phyloP scores from a whole-genome alignment of 2,113 vertebrate genomes.

The Pyrgilauda ruficollis region DNA sequence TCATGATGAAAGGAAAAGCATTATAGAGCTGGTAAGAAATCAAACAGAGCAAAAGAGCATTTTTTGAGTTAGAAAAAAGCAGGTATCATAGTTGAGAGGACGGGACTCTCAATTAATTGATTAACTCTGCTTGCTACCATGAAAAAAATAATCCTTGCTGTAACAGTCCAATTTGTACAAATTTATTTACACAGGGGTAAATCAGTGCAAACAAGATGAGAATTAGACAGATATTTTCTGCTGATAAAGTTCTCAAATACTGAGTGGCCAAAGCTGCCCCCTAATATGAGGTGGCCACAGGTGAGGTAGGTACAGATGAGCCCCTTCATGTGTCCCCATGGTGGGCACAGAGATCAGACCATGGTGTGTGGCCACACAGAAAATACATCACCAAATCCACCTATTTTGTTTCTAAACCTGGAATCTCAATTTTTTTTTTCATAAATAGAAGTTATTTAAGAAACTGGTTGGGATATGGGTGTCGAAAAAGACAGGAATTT shows the following conservation, averaged over 20 bases:
- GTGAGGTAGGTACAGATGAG: neutral
- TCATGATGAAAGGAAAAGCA: conserved; percentile 75
- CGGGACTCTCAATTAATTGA: neutral
- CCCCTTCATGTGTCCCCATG: neutral
- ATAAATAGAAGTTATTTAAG: neutral
- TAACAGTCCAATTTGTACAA: neutral
- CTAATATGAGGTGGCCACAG: neutral
- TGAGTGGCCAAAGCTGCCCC: neutral
- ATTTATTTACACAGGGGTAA: neutral
- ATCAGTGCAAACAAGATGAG: neutral
- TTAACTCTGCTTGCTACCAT: neutral
- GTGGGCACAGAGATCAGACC: neutral
- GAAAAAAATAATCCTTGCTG: neutral
- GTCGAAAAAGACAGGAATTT: neutral
- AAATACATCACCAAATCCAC: neutral
- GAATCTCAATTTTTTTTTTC: neutral
- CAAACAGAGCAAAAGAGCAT: neutral
- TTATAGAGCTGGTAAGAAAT: conserved; percentile 75
- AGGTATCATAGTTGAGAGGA: neutral
- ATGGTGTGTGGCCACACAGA: neutral
- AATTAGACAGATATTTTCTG: neutral
- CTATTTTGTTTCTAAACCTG: neutral
- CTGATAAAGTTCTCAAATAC: neutral
- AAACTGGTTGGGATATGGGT: neutral
- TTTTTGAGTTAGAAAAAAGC: neutral